These are phyloP conservation scores for Mormyrus proboscirostris DNA, from an alignment of 2,797 vertebrate genomes.

Conservation along the genomic window DNA sequence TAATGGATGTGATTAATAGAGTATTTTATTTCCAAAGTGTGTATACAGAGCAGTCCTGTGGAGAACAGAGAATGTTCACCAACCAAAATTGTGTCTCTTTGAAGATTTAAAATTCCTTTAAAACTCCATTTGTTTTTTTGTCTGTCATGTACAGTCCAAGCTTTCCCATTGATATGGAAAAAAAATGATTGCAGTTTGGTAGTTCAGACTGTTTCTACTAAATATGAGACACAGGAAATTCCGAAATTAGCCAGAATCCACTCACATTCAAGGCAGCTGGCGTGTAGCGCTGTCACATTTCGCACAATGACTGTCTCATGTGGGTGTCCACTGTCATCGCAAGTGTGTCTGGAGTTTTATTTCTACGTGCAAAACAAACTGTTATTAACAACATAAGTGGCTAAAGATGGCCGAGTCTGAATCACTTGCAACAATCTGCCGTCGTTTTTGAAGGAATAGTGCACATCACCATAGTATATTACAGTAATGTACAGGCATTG, in stretches of 20 bases:
- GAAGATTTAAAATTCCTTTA: neutral
- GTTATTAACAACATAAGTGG: neutral
- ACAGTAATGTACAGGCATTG: neutral
- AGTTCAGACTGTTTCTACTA: neutral
- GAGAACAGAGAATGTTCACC: neutral
- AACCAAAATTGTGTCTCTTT: neutral
- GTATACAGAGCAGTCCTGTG: neutral
- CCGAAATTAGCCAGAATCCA: neutral
- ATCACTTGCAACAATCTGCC: neutral
- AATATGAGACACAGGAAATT: neutral
- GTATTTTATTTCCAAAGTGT: neutral
- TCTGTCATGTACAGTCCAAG: neutral
- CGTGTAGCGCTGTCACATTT: neutral
- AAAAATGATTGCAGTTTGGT: neutral
- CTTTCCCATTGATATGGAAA: neutral
- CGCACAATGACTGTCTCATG: neutral
- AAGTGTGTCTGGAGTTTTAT: neutral
- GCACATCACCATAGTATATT: neutral
- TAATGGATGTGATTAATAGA: neutral
- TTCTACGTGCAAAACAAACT: neutral
- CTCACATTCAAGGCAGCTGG: neutral
- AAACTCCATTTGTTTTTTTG: neutral
- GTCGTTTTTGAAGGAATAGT: neutral
- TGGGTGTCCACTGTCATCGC: neutral
- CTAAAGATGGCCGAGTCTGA: neutral